Conservation (phyloP, 2,113 vertebrate genomes). For the Solea solea region DNA sequence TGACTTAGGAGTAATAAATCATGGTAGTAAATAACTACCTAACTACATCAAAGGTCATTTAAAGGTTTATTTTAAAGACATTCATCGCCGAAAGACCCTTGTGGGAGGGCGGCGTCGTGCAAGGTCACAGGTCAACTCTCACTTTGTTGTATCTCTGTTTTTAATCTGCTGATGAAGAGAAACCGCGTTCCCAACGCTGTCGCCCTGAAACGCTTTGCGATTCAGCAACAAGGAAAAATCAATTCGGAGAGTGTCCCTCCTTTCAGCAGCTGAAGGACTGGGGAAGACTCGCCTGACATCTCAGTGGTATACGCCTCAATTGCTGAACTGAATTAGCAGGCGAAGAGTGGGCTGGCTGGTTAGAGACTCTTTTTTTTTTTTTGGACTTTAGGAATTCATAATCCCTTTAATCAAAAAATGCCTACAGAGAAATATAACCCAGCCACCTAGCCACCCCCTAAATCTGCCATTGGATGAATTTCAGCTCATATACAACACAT, state of each 20-base stretch:
- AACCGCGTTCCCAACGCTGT: conserved; percentile 15
- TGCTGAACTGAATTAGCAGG: conserved; percentile 41
- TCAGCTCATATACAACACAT: not conserved
- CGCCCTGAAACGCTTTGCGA: conserved; percentile 42
- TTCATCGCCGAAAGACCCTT: not conserved
- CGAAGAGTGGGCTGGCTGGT: not conserved
- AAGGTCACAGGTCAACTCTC: conserved; percentile 5
- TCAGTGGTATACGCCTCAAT: conserved; percentile 47
- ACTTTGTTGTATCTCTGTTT: conserved; percentile 15
- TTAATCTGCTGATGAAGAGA: conserved; percentile 32
- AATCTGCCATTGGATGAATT: not conserved
- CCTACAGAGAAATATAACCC: not conserved
- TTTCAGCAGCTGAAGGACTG: conserved; percentile 44
- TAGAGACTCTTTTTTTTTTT: not conserved
- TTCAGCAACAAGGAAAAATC: conserved; percentile 62
- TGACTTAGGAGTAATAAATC: too few species aligned
- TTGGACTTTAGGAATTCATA: not conserved
- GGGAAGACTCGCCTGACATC: conserved; percentile 56
- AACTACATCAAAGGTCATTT: too few species aligned
- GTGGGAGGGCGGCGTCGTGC: not conserved
- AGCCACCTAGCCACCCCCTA: not conserved
- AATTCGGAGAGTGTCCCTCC: conserved; percentile 51
- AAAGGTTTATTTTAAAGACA: too few species aligned
- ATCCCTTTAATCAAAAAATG: not conserved
- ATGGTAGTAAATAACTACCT: too few species aligned